Conservation (phyloP, 2,113 vertebrate species). For the Anarrhichthys ocellatus region DNA sequence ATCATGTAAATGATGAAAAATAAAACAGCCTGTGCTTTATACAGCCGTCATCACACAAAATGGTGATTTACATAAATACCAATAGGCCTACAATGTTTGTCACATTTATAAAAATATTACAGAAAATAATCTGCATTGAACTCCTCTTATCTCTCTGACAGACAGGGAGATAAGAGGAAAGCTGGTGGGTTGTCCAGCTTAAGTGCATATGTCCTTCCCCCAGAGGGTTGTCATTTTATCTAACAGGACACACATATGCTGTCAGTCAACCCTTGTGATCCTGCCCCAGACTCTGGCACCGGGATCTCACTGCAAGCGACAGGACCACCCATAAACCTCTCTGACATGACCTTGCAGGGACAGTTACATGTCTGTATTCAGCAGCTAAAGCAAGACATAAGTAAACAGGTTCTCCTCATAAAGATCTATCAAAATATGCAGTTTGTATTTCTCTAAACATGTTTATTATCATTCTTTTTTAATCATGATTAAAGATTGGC, state of each 20-base stretch:
- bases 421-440: background rate
- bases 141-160: background rate
- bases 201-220: conserved; percentile 1
- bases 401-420: background rate
- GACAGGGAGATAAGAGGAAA: conserved; percentile 4
- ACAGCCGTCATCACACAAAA: conserved; percentile 1
- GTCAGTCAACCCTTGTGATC: conserved; percentile 30
- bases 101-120: background rate
- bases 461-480: background rate
- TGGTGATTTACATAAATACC: background rate
- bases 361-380: background rate
- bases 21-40: conserved; percentile 1
- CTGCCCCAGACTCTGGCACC: conserved; percentile 32
- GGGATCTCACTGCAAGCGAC: conserved; percentile 38
- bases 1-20: conserved; percentile 7
- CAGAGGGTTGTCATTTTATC: conserved; percentile 14
- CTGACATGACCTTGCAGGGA: conserved; percentile 30
- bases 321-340: conserved; percentile 33
- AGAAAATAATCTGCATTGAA: conserved; percentile 1
- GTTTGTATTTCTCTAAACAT: background rate
- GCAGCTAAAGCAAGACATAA: conserved; percentile 19
- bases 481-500: background rate
- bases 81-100: background rate
- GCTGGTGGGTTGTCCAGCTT: conserved; percentile 9
- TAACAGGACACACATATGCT: conserved; percentile 31